Percentiles rank a stretch among this genome's conserved stretches.
Evolutionary conservation across 2,113 vertebrate species (phyloP).

Genomic region (Micronycteris hirsuta): DNA sequence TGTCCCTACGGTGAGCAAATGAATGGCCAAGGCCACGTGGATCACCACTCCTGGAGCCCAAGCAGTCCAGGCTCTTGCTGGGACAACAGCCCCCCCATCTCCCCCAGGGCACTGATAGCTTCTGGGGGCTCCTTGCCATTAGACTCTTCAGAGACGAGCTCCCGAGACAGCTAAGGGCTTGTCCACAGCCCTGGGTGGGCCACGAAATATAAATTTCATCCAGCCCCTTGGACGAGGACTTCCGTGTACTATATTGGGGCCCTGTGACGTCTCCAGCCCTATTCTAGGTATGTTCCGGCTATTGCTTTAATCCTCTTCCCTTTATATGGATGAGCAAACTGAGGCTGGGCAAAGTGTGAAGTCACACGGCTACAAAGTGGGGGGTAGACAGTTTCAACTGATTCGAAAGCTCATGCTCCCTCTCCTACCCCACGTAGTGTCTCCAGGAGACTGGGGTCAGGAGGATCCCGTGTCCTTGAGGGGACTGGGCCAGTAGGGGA

Average conservation of each 20-base stretch:
- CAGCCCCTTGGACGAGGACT: not conserved
- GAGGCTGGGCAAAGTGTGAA: not conserved
- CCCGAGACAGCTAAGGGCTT: not conserved
- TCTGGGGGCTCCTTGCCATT: not conserved
- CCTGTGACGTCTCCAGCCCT: not conserved
- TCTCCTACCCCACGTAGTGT: rapidly evolving
- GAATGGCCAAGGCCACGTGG: not conserved
- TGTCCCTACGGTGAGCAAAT: not conserved
- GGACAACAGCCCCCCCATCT: not conserved
- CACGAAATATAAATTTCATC: not conserved
- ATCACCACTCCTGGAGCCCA: not conserved
- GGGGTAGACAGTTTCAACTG: not conserved
- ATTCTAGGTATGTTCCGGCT: not conserved
- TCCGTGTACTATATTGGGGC: not conserved
- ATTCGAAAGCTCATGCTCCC: not conserved
- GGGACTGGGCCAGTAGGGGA: not conserved
- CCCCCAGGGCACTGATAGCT: not conserved
- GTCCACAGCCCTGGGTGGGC: not conserved
- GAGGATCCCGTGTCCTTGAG: not conserved
- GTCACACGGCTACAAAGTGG: not conserved
- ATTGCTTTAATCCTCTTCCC: not conserved
- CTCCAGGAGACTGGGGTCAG: not conserved
- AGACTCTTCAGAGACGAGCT: not conserved
- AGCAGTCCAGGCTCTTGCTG: not conserved
- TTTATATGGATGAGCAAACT: not conserved